Percentiles rank a stretch among this genome's conserved stretches.
Conservation (phyloP, 2,888 invertebrate genomes). For the Drosophila austrosaltans region DNA sequence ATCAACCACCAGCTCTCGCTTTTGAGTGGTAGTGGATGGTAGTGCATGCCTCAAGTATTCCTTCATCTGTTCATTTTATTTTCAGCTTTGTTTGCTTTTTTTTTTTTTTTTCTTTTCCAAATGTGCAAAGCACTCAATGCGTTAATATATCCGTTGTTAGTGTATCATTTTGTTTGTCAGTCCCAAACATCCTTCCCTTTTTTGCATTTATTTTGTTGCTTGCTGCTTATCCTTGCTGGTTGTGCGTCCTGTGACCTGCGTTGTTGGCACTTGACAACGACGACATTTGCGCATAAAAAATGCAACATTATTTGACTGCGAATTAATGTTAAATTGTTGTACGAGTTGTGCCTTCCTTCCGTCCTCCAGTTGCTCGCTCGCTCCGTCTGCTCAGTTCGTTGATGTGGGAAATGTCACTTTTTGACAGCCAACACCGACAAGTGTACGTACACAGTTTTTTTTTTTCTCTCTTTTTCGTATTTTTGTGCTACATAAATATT, state of each 20-base stretch:
- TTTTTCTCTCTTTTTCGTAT: too few species aligned
- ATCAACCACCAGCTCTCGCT: conserved; percentile 57
- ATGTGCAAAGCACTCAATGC: conserved; percentile 59
- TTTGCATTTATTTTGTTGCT: conserved; percentile 24
- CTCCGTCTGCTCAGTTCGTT: conserved; percentile 53
- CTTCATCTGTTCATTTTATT: conserved; percentile 53
- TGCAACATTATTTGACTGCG: conserved; percentile 81
- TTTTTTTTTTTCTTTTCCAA: conserved; percentile 44
- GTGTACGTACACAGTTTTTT: conserved; percentile 72
- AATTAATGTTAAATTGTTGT: conserved; percentile 81
- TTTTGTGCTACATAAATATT: conserved; percentile 60
- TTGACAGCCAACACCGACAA: conserved; percentile 72
- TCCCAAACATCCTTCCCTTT: conserved; percentile 21
- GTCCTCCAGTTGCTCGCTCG: conserved; percentile 19
- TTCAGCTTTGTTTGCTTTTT: background rate
- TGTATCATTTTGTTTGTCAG: conserved; percentile 63
- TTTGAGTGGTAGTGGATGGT: conserved; percentile 36
- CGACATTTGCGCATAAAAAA: conserved; percentile 81
- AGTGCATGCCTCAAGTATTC: conserved; percentile 62
- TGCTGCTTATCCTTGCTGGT: conserved; percentile 39
- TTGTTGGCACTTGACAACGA: conserved; percentile 80
- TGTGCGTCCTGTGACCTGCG: conserved; percentile 18
- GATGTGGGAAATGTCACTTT: conserved; percentile 82
- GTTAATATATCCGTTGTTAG: conserved; percentile 79
- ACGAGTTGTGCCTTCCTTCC: conserved; percentile 37